Evolutionary conservation across 1,140 invertebrate species (phyloP).

Genomic region (Colletes gigas): DNA sequence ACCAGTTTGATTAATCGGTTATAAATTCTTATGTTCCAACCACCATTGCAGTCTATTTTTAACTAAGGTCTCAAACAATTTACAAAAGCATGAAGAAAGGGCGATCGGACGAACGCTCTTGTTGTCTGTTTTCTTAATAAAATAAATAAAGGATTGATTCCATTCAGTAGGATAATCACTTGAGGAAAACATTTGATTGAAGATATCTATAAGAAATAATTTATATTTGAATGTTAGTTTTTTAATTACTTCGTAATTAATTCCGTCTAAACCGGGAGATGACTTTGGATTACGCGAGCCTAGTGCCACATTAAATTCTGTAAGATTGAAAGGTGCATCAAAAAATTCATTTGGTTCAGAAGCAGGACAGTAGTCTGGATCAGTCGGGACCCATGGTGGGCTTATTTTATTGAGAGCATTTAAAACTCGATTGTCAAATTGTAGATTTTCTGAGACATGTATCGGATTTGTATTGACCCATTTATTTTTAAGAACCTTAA

Average conservation of each 20-base stretch:
- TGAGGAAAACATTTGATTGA: too few relatives aligned
- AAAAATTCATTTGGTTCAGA: neutral
- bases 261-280: slow-evolving; percentile 3
- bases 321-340: neutral
- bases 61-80: slow-evolving; percentile 8
- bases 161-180: too few relatives aligned
- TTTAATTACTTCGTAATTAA: too few relatives aligned
- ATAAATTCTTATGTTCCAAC: neutral
- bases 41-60: slow-evolving; percentile 27
- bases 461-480: neutral
- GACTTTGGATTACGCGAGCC: neutral
- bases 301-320: neutral
- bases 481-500: slow-evolving; percentile 28
- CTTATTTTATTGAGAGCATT: slow-evolving; percentile 12
- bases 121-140: slow-evolving; percentile 7
- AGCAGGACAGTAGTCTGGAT: neutral
- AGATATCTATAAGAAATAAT: too few relatives aligned
- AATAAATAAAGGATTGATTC: neutral
- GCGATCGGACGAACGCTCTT: neutral
- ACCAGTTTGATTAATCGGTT: neutral
- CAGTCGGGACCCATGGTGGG: neutral
- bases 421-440: neutral
- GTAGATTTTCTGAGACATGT: neutral
- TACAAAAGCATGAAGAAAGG: slow-evolving; percentile 6
- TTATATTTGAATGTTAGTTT: too few relatives aligned